Conservation (phyloP, 2,113 vertebrate species). For the Otocyon megalotis region DNA sequence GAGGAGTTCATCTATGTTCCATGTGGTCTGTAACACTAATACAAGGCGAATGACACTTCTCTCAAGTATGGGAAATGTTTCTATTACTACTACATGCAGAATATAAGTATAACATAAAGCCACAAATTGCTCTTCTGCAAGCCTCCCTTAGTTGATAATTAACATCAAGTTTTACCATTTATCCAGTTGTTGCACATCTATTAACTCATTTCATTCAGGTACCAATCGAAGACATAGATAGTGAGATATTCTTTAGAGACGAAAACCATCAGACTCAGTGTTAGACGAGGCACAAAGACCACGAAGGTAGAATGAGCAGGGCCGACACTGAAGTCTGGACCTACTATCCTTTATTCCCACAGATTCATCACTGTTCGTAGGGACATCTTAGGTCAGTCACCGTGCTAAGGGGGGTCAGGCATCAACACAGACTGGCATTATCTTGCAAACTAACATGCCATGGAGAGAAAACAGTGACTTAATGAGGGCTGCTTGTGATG, state of each 20-base stretch:
- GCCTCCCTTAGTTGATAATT: neutral
- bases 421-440: neutral
- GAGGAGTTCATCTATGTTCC: neutral
- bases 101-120: neutral
- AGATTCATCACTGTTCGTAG: neutral
- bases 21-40: neutral
- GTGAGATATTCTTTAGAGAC: neutral
- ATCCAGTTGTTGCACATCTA: neutral
- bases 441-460: neutral
- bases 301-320: neutral
- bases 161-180: neutral
- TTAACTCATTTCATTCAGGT: conserved; percentile 13
- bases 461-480: neutral
- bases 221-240: neutral
- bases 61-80: neutral
- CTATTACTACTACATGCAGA: neutral
- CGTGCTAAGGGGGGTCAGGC: neutral
- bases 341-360: neutral
- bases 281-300: neutral
- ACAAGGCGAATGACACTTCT: neutral
- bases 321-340: neutral
- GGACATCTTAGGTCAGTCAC: neutral
- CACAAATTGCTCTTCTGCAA: neutral
- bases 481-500: neutral
- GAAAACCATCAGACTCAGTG: neutral